These are phyloP conservation scores for Ophioninae sp. DNA, from an alignment of 2,888 invertebrate species.

Conservation along the genomic window DNA sequence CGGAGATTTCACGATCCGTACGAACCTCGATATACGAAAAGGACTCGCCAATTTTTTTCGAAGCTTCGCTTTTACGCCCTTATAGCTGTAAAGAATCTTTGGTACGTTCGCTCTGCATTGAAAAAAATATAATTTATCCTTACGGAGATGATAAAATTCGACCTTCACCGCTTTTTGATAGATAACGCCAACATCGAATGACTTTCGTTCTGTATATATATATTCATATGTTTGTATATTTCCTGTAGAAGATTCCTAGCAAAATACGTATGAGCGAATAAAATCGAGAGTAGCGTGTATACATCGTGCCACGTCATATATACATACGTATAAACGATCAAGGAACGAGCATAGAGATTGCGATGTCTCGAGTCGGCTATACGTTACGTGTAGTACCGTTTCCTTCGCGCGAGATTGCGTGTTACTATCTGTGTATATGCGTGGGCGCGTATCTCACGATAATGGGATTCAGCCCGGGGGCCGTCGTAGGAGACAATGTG, in stretches of 20 bases:
- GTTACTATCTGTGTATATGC: conserved; percentile 37
- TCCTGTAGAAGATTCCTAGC: not conserved
- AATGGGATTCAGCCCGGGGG: conserved; percentile 61
- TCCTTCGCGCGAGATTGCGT: conserved; percentile 36
- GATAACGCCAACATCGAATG: conserved; percentile 22
- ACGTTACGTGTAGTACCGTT: conserved; percentile 33
- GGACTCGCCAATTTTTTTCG: not conserved
- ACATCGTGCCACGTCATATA: not conserved
- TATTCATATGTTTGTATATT: not conserved
- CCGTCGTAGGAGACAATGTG: conserved; percentile 51
- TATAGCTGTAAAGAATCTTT: not conserved
- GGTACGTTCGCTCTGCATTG: not conserved
- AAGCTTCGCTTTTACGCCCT: not conserved
- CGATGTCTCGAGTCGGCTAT: conserved; percentile 26
- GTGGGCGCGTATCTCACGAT: conserved; percentile 60
- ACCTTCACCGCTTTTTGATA: conserved; percentile 13
- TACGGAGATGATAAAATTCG: conserved; percentile 25
- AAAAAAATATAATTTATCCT: conserved; percentile 37
- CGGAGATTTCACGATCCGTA: not conserved
- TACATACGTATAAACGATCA: conserved; percentile 3
- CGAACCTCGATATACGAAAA: not conserved
- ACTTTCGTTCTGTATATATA: conserved; percentile 1
- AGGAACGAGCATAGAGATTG: conserved; percentile 36
- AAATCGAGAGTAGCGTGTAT: conserved; percentile 20
- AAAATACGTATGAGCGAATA: conserved; percentile 13